Evolutionary conservation across 2,113 vertebrate genomes (phyloP).

Genomic region (Excalfactoria chinensis): DNA sequence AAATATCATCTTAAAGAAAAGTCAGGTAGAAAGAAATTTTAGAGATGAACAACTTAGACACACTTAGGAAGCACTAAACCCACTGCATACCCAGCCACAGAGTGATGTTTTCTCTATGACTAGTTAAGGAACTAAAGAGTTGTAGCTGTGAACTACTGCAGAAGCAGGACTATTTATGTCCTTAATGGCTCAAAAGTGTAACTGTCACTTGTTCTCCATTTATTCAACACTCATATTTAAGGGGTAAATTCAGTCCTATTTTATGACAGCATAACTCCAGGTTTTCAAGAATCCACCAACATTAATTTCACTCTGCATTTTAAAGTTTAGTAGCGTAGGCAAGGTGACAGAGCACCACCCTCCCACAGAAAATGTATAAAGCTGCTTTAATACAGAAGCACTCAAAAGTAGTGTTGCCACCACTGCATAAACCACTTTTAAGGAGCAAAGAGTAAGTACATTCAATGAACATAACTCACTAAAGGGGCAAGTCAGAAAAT

Average conservation of each 20-base stretch:
- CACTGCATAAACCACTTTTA: neutral
- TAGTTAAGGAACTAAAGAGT: no score
- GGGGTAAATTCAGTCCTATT: neutral
- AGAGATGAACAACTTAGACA: neutral
- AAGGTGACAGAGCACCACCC: neutral
- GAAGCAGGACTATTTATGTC: neutral
- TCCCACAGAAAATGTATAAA: neutral
- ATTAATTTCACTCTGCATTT: neutral
- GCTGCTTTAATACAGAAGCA: neutral
- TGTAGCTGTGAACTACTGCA: neutral
- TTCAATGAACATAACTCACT: neutral
- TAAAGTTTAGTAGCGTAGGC: neutral
- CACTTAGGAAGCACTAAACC: neutral
- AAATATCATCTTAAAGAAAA: neutral
- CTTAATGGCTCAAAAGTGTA: neutral
- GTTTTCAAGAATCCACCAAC: neutral
- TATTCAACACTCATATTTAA: no score
- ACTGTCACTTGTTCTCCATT: neutral
- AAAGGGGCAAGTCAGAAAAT: neutral
- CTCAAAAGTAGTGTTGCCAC: neutral
- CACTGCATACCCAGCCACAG: neutral
- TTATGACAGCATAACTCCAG: neutral
- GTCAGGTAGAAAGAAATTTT: neutral
- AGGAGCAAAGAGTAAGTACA: neutral
- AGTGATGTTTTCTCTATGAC: neutral